Percentiles rank a stretch among this genome's conserved stretches.
Conservation (phyloP, 2,797 vertebrate species). For the Halcyon leucocephala region DNA sequence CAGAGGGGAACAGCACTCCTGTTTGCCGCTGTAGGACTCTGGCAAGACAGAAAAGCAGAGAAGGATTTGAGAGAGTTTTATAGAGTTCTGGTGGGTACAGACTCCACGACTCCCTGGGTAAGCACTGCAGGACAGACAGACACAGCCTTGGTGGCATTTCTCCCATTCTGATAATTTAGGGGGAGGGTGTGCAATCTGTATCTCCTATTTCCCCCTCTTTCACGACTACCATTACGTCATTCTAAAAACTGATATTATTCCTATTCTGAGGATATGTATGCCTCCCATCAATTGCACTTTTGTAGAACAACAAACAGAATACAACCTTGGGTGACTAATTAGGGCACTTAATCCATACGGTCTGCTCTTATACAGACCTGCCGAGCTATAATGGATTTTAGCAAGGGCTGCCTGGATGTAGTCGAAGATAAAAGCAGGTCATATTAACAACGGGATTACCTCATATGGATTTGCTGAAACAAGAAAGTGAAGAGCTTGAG, state of each 20-base stretch:
- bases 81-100: background rate
- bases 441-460: background rate
- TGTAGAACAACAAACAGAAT: background rate
- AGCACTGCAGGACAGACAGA: background rate
- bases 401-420: background rate
- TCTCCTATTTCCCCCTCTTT: background rate
- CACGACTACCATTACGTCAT: background rate
- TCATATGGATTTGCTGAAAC: background rate
- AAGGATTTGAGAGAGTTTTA: background rate
- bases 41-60: background rate
- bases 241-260: background rate
- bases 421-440: slow-evolving; percentile 13
- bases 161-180: background rate
- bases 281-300: background rate
- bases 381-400: background rate
- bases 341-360: background rate
- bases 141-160: background rate
- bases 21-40: fast-evolving
- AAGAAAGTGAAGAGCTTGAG: background rate
- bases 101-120: background rate
- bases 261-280: background rate
- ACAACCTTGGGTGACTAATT: slow-evolving; percentile 1
- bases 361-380: background rate
- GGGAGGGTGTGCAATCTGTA: background rate
- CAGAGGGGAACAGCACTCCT: background rate